A percentile compares a stretch with the other conserved stretches of the same genome.
phyloP scores from a whole-genome alignment of 92 coral and sea anemone genomes.

The Epizoanthus scotinus region DNA sequence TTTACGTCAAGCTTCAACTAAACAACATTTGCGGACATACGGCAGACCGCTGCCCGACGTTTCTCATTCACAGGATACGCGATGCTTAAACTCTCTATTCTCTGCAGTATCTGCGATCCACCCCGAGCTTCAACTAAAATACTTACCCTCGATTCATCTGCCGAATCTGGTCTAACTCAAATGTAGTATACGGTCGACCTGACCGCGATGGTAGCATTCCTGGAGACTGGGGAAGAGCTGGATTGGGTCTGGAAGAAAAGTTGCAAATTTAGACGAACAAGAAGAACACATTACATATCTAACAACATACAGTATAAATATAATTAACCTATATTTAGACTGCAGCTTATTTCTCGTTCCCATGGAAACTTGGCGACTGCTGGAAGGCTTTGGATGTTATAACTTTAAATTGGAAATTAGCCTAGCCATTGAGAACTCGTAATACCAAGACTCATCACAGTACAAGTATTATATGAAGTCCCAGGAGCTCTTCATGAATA shows the following conservation, averaged over 20 bases:
- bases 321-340: neutral
- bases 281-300: neutral
- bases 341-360: neutral
- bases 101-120: too few relatives aligned
- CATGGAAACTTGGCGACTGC: too few relatives aligned
- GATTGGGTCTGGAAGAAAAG: slow-evolving; percentile 67
- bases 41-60: too few relatives aligned
- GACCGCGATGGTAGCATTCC: slow-evolving; percentile 85
- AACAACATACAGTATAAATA: neutral
- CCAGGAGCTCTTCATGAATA: too few relatives aligned
- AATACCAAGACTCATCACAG: too few relatives aligned
- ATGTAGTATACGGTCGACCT: slow-evolving; percentile 92
- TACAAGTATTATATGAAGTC: too few relatives aligned
- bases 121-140: neutral
- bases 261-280: neutral
- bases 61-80: too few relatives aligned
- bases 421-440: neutral
- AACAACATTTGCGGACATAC: too few relatives aligned
- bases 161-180: slow-evolving; percentile 90
- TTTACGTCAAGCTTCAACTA: too few relatives aligned
- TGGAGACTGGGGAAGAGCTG: slow-evolving; percentile 88
- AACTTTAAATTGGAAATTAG: neutral
- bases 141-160: slow-evolving; percentile 93
- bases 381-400: neutral
- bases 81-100: too few relatives aligned